Evolutionary conservation across 2,797 vertebrate species (phyloP).

Genomic region (Enteromius fasciolatus): DNA sequence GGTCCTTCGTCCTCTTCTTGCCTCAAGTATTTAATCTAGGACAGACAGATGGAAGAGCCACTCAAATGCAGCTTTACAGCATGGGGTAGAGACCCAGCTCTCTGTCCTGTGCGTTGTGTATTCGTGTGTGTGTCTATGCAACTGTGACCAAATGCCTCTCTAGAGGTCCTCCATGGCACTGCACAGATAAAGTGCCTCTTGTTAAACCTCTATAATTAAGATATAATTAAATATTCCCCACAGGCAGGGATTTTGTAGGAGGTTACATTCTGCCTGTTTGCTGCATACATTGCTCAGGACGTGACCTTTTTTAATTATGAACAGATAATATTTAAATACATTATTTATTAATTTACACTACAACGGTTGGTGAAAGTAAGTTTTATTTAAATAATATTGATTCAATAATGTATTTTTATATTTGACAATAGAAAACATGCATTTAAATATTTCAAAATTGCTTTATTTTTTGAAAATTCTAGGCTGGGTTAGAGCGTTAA

Average conservation of each 20-base stretch:
- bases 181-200: constrained; percentile 56
- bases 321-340: neutral
- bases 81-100: constrained; percentile 39
- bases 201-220: constrained; percentile 63
- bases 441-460: neutral
- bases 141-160: constrained; percentile 55
- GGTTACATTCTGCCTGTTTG: constrained; percentile 47
- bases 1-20: constrained; percentile 28
- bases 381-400: neutral
- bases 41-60: constrained; percentile 50
- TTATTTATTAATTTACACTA: neutral
- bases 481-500: neutral
- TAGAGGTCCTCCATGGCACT: constrained; percentile 49
- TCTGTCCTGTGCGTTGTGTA: constrained; percentile 40
- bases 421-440: neutral
- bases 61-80: constrained; percentile 46
- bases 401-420: neutral
- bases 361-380: neutral
- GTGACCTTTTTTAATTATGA: constrained; percentile 30
- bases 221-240: constrained; percentile 58
- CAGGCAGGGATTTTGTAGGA: constrained; percentile 55
- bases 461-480: neutral
- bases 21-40: constrained; percentile 51
- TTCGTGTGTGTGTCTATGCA: constrained; percentile 26
- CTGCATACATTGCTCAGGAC: constrained; percentile 34